A percentile compares a stretch with the other conserved stretches of the same genome.
Conservation (phyloP, 1,140 invertebrate genomes). For the Sarcophaga bullata region DNA sequence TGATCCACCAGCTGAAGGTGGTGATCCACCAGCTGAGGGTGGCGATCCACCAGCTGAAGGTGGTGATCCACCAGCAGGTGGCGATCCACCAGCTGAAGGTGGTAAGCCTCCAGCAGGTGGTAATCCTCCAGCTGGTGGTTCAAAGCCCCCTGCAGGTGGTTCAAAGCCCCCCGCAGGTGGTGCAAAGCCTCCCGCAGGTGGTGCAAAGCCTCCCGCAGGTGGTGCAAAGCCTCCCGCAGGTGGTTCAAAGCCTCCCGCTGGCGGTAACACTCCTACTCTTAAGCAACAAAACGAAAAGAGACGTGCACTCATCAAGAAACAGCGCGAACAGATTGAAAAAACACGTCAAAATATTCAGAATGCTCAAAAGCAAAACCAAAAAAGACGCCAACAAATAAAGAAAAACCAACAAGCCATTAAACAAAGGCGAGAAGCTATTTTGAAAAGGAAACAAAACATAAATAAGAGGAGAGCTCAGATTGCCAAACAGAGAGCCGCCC, state of each 20-base stretch:
- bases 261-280: not conserved
- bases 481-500: not conserved
- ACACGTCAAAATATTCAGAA: not conserved
- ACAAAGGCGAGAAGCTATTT: not conserved
- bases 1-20: not conserved
- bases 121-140: not conserved
- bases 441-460: not conserved
- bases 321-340: not conserved
- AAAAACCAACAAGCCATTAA: not conserved
- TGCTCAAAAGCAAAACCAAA: not conserved
- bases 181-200: not conserved
- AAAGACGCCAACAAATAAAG: not conserved
- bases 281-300: not conserved
- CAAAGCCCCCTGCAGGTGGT: not conserved
- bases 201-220: not conserved
- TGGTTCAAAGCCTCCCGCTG: not conserved
- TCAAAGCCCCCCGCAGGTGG: not conserved
- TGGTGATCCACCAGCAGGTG: not conserved
- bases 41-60: not conserved
- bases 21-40: not conserved
- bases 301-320: not conserved
- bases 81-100: not conserved
- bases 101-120: not conserved
- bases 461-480: not conserved
- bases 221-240: not conserved